Evolutionary conservation across 2,113 vertebrate species (phyloP).

Genomic region (Corythoichthys intestinalis): DNA sequence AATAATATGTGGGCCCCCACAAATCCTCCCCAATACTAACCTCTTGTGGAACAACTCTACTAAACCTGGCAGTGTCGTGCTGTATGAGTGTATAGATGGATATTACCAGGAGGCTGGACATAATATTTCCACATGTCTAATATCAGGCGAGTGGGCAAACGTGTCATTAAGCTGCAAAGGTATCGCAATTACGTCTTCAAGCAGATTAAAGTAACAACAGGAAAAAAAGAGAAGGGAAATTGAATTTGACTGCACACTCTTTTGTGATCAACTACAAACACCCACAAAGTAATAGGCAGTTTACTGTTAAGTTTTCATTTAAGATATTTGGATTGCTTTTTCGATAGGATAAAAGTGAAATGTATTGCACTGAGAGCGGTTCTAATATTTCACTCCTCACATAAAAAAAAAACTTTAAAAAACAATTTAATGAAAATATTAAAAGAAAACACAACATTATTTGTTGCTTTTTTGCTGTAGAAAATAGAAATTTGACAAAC

Average conservation of each 20-base stretch:
- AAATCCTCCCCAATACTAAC: conserved; percentile 51
- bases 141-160: conserved; percentile 59
- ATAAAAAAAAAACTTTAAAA: not conserved
- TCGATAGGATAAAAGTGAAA: not conserved
- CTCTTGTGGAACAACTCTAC: conserved; percentile 52
- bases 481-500: too few species aligned
- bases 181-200: conserved; percentile 29
- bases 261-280: not conserved
- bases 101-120: conserved; percentile 59
- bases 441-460: not conserved
- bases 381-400: not conserved
- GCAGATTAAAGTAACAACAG: not conserved
- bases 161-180: conserved; percentile 65
- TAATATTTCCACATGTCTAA: conserved; percentile 54
- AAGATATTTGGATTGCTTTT: not conserved
- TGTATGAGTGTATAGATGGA: conserved; percentile 61
- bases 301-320: too few species aligned
- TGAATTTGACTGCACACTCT: too few species aligned
- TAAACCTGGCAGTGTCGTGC: conserved; percentile 44
- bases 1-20: conserved; percentile 63
- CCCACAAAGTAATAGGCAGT: not conserved
- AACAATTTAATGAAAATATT: not conserved
- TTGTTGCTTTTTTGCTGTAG: not conserved
- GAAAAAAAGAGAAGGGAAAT: too few species aligned
- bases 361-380: not conserved